Conservation (phyloP, 2,113 vertebrate species). For the Xiphophorus maculatus region DNA sequence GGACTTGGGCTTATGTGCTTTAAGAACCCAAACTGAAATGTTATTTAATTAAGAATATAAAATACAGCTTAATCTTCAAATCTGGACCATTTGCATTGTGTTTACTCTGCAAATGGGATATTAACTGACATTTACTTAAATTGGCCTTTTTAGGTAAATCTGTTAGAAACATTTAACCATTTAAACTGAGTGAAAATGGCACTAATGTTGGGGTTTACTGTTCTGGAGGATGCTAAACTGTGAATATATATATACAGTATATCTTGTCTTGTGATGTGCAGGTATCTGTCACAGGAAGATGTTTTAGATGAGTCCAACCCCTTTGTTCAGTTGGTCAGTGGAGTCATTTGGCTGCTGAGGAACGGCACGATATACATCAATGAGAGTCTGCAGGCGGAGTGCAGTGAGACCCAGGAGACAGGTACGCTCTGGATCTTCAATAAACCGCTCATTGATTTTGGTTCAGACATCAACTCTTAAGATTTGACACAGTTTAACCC, state of each 20-base stretch:
- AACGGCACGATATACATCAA: conserved; percentile 85
- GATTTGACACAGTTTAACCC: neutral
- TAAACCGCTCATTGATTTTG: neutral
- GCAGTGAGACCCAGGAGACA: conserved; percentile 84
- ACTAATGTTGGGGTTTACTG: no score
- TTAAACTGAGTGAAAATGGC: no score
- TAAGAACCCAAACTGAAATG: no score
- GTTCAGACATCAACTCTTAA: neutral
- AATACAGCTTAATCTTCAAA: no score
- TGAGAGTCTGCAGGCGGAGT: conserved; percentile 85
- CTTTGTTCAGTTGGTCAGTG: conserved; percentile 91
- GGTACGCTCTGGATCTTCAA: conserved; percentile 72
- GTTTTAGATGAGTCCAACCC: conserved; percentile 86
- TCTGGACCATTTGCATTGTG: neutral
- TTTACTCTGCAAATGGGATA: neutral
- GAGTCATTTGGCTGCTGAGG: conserved; percentile 93
- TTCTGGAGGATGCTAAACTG: neutral
- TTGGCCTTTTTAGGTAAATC: no score
- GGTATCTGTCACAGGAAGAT: conserved; percentile 92
- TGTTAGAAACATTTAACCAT: no score
- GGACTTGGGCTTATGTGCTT: neutral
- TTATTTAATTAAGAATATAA: no score
- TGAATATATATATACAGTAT: neutral
- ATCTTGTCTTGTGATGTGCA: conserved; percentile 47
- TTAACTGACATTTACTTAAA: no score